Percentiles rank a stretch among this genome's conserved stretches.
These are phyloP conservation scores for Mimachlamys varia DNA, from an alignment of 2,888 invertebrate genomes.

Conservation along the genomic window DNA sequence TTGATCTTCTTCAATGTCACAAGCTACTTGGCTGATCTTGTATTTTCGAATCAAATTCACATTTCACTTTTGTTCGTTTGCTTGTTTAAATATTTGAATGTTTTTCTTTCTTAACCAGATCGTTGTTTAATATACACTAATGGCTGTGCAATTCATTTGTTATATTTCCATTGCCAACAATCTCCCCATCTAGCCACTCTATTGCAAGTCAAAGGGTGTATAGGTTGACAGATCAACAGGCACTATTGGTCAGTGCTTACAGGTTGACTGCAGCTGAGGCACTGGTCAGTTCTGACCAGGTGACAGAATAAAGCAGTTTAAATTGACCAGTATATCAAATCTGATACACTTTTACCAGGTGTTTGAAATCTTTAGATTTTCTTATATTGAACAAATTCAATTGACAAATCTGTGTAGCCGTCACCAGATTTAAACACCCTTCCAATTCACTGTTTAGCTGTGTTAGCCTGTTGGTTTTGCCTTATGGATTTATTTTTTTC, in stretches of 20 bases:
- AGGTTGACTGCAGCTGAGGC: too few species aligned
- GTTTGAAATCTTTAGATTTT: neutral
- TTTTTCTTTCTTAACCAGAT: neutral
- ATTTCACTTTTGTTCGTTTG: neutral
- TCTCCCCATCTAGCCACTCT: neutral
- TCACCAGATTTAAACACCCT: too few species aligned
- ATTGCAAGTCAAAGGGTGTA: neutral
- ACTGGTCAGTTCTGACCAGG: too few species aligned
- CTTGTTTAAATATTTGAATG: constrained; percentile 29
- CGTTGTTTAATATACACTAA: neutral
- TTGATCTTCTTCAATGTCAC: neutral
- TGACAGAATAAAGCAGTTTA: too few species aligned
- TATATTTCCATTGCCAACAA: neutral
- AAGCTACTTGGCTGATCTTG: neutral
- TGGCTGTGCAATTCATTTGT: neutral
- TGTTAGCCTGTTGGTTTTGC: neutral
- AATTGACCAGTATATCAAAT: too few species aligned
- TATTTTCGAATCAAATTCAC: neutral
- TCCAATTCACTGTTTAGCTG: neutral
- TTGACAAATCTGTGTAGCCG: too few species aligned
- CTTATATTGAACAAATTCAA: neutral
- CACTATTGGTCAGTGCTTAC: too few species aligned
- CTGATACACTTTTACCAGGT: too few species aligned
- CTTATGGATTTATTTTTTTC: neutral
- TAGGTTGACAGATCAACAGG: neutral